Evolutionary conservation across 1,140 invertebrate genomes (phyloP), one percentile per base, ranked within the genome.

Genomic region (Drosophila mayri): DNA sequence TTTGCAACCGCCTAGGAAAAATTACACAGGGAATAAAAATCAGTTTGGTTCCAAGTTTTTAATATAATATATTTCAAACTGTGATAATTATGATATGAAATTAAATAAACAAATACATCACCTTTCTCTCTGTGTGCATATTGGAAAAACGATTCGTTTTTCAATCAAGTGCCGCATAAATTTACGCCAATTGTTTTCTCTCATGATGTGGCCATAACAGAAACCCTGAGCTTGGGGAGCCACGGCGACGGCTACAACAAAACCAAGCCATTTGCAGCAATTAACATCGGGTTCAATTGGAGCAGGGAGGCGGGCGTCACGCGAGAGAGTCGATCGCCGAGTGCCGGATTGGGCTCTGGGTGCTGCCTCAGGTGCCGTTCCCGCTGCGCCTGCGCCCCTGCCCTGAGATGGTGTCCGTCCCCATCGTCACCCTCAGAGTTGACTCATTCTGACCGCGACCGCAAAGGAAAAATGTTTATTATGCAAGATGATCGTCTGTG

Each of bases 231-330:
- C 18, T 37, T 20, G 50, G 16, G 49, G 32, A 40, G 30, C 38
- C 22, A 49, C 20, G 7, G 20, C 22, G 18, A 38, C 58, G 28
- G 10, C 49, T 4, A 18, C 25, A 52, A 35, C 30, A 20, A 78
- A 63, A 38, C 44, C 61, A 37, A 14, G 47, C 67, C 75, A 77
- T 59, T 72, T 61, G 58, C 54, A 74, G 66, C 79, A 86, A 78
- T 85, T 85, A 86, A 85, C 82, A 81, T 58, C 18, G 82, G 54
- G 82, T 86, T 85, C 82, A 85, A 85, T 85, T 81, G 74, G 80
- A 85, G 52, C 43, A 25, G 25, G 9, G 10, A 46, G 28, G 20
- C 28, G 28, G 28, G 30, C 41, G 60, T 70, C 66, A 67, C 62
- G 66, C 66, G 66, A 70, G 61, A 70, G 22, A 6, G 16, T 35